Evolutionary conservation across 2,797 vertebrate genomes (phyloP).

Genomic region (Sebastes oblongus): DNA sequence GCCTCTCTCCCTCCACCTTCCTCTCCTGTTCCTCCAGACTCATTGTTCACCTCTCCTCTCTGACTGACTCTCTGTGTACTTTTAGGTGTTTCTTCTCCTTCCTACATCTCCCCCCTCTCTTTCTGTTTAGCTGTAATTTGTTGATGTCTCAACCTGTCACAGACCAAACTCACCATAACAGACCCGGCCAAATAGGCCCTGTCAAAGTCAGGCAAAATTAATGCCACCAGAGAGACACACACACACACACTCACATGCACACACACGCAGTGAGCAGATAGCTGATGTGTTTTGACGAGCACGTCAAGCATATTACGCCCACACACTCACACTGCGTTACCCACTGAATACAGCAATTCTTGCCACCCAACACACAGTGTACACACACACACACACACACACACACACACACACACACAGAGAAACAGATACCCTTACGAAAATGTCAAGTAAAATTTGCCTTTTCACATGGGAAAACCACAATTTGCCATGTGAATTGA

Average conservation of each 20-base stretch:
- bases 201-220: slow-evolving; percentile 59
- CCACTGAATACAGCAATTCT: slow-evolving; percentile 10
- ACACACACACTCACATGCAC: not conserved
- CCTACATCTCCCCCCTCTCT: not conserved
- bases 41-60: slow-evolving; percentile 13
- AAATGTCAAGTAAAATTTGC: too few species aligned
- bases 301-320: slow-evolving; percentile 57
- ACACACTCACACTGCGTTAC: slow-evolving; percentile 26
- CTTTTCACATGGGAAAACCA: too few species aligned
- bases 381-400: slow-evolving; percentile 19
- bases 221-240: slow-evolving; percentile 37
- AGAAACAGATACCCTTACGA: not conserved
- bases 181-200: slow-evolving; percentile 57
- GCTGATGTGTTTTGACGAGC: slow-evolving; percentile 66
- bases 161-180: slow-evolving; percentile 68
- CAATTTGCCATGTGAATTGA: too few species aligned
- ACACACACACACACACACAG: not conserved
- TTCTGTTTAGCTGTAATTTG: slow-evolving; percentile 61
- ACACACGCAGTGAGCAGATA: slow-evolving; percentile 7
- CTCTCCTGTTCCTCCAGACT: slow-evolving; percentile 5
- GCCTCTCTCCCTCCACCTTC: slow-evolving; percentile 15
- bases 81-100: slow-evolving; percentile 14
- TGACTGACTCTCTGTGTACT: slow-evolving; percentile 2
- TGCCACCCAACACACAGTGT: not conserved
- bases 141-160: slow-evolving; percentile 75